Evolutionary conservation across 2,797 vertebrate species (phyloP).

Genomic region (Lepus townsendii): DNA sequence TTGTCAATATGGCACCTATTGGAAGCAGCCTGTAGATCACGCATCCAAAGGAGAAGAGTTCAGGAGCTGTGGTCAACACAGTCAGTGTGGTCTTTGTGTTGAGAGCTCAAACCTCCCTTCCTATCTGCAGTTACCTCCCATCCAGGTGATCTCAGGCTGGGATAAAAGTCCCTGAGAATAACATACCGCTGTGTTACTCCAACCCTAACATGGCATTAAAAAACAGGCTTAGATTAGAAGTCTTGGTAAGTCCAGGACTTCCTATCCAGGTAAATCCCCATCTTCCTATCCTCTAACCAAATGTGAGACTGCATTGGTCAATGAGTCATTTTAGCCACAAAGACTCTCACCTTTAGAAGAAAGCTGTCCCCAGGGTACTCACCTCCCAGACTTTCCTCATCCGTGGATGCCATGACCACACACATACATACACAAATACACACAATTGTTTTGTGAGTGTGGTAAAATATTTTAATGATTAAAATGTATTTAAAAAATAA

Average conservation of each 20-base stretch:
- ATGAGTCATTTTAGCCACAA: slow-evolving; percentile 53
- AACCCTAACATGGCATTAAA: background rate
- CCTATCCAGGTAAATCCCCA: slow-evolving; percentile 42
- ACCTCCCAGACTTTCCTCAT: slow-evolving; percentile 53
- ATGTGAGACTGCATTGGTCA: background rate
- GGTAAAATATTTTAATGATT: background rate
- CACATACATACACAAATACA: background rate
- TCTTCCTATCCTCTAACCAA: background rate
- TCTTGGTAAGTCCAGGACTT: slow-evolving; percentile 41
- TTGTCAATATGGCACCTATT: background rate
- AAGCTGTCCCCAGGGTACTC: slow-evolving; percentile 46
- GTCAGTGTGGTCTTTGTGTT: background rate
- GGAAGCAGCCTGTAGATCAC: background rate
- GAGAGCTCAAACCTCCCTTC: background rate
- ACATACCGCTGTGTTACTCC: background rate
- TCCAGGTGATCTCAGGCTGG: background rate
- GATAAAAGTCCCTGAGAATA: background rate
- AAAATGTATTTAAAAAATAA: background rate
- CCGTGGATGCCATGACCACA: background rate
- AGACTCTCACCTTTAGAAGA: slow-evolving; percentile 61
- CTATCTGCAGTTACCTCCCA: background rate
- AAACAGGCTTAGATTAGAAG: background rate
- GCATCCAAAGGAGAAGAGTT: background rate
- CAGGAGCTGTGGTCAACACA: background rate
- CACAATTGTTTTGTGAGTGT: background rate